Base-by-base conservation (phyloP, 2,113 vertebrate genomes). In the Gymnobelideus leadbeateri region DNA sequence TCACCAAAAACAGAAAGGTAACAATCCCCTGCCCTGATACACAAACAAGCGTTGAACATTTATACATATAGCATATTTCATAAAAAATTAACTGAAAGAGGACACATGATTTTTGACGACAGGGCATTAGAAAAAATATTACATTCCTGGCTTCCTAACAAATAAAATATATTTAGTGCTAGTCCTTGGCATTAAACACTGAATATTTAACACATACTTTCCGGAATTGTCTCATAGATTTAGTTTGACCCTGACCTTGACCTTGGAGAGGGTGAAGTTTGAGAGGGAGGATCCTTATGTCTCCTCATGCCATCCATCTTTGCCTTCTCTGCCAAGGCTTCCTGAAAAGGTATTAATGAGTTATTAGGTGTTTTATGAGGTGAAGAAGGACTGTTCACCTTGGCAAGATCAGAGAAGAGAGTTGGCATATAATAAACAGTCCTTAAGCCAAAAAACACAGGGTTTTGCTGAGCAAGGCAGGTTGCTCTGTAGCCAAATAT, bases 351-450 rank as follows among this genome's bases (percentile, higher is more conserved):
- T 5, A 68, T 68, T 68, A 68, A 68, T 68, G 3, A 68, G 55
- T 31, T 68, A 92, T 92, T 92, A 68, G 50, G 47, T 92, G 68
- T 84, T 84, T 84, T 49, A 37, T 92, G 47, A 68, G 55, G 47
- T n/a, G 28, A 68, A 68, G 8, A 68, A 61, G 9, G 16, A n/a
- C 47, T 68, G 55, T 61, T 92, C 50, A 92, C 55, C 91, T 92
- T 51, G 50, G 55, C 52, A 24, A n/a, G 49, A 21, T 2, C 25
- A 10, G 25, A 53, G 10, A 9, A 26, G 49, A 12, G 47, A 10
- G 46, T 51, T 43, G 26, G 23, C 16, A 21, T 26, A 16, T 2
- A 23, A 19, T 14, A 8, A 57, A n/a, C 11, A 47, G 24, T 61
- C 24, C 49, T 51, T 43, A 84, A n/a, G 68, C 68, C 68, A 84